phyloP scores from a whole-genome alignment of 2,797 vertebrate genomes.

The Taeniopygia guttata region DNA sequence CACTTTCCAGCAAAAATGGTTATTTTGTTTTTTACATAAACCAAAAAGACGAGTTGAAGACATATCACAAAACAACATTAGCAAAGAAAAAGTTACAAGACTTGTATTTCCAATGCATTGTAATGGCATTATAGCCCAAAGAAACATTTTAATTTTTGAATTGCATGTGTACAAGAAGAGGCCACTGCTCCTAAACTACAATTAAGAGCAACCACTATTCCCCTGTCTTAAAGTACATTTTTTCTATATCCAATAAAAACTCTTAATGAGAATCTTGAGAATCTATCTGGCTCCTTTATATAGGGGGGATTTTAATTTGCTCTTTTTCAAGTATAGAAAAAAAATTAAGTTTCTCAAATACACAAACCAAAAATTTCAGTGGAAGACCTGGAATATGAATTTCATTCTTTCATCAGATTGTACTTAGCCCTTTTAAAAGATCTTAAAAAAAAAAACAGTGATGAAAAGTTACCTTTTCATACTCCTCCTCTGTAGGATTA shows the following conservation, averaged over 20 bases:
- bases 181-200: not conserved
- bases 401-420: not conserved
- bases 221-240: not conserved
- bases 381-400: not conserved
- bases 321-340: not conserved
- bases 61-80: not conserved
- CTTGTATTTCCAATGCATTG: not conserved
- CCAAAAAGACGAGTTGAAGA: not conserved
- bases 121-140: not conserved
- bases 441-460: not conserved
- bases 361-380: not conserved
- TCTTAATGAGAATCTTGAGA: not conserved
- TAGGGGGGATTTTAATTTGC: not conserved
- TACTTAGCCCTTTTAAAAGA: not conserved
- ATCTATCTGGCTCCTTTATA: not conserved
- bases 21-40: not conserved
- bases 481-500: conserved; percentile 97
- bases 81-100: not conserved
- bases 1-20: not conserved
- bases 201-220: not conserved
- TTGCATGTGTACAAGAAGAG: not conserved
- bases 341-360: not conserved
- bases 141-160: not conserved
- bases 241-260: not conserved
- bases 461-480: conserved; percentile 87